Conservation (phyloP, 2,888 invertebrate species). For the Noctuana brunneofusca region DNA sequence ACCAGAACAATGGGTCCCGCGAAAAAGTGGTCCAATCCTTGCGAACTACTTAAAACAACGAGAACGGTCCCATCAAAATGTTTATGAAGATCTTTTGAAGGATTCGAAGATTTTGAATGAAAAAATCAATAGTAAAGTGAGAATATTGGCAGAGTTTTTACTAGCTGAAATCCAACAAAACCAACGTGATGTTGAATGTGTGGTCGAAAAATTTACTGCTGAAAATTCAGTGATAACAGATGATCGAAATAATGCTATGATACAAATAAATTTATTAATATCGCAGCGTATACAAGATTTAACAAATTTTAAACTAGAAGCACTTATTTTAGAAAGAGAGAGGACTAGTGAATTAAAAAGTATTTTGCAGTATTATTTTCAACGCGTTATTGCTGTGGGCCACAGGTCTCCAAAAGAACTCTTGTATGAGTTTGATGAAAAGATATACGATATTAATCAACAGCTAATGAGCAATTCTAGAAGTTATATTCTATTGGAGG, state of each 20-base stretch:
- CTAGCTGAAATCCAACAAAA: slow-evolving; percentile 55
- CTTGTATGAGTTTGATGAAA: slow-evolving; percentile 65
- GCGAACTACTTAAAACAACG: slow-evolving; percentile 59
- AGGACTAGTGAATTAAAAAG: slow-evolving; percentile 58
- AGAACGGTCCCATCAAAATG: slow-evolving; percentile 50
- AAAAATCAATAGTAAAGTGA: slow-evolving; percentile 55
- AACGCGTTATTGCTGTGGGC: slow-evolving; percentile 55
- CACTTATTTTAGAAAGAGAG: slow-evolving; percentile 56
- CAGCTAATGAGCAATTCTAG: slow-evolving; percentile 66
- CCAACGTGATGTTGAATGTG: slow-evolving; percentile 54
- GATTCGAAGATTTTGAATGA: slow-evolving; percentile 51
- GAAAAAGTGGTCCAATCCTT: slow-evolving; percentile 57
- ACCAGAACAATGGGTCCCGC: slow-evolving; percentile 62
- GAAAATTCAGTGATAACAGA: slow-evolving; percentile 40
- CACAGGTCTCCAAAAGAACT: slow-evolving; percentile 59
- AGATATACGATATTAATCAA: slow-evolving; percentile 66
- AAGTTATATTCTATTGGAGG: slow-evolving; percentile 62
- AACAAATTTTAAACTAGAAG: slow-evolving; percentile 54
- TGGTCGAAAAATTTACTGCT: slow-evolving; percentile 45
- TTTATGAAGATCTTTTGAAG: slow-evolving; percentile 47
- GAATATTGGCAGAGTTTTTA: slow-evolving; percentile 54
- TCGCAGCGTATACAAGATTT: slow-evolving; percentile 50
- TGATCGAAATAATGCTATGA: slow-evolving; percentile 48
- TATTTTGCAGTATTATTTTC: slow-evolving; percentile 61
- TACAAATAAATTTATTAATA: slow-evolving; percentile 47